phyloP scores from a whole-genome alignment of 2,888 invertebrate genomes.

The Pandemis corylana region DNA sequence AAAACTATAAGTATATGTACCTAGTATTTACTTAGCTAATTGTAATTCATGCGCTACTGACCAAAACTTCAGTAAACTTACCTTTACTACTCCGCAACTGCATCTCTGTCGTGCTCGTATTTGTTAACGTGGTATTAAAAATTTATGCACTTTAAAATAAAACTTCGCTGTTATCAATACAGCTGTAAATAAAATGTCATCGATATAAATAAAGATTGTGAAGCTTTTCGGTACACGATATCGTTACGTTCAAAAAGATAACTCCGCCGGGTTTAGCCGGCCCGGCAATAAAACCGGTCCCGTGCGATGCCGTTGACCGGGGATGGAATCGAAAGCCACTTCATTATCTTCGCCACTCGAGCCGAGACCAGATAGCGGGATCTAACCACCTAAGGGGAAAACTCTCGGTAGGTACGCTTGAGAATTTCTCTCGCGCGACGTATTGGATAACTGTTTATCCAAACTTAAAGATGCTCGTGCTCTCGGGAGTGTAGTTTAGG shows the following conservation, averaged over 20 bases:
- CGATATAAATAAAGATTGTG: no score
- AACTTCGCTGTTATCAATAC: no score
- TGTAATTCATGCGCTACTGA: no score
- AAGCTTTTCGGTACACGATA: neutral
- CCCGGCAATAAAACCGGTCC: constrained; percentile 17
- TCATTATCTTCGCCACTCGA: constrained; percentile 28
- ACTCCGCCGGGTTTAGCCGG: neutral
- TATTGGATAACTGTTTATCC: neutral
- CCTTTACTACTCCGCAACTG: no score
- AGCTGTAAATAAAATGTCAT: no score
- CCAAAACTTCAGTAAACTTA: no score
- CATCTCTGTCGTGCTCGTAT: no score
- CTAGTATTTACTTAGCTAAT: no score
- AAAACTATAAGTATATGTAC: no score
- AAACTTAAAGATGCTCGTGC: neutral
- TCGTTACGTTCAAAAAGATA: neutral
- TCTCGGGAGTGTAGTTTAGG: neutral
- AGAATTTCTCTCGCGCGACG: neutral
- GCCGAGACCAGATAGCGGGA: constrained; percentile 7
- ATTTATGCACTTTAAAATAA: no score
- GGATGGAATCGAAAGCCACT: constrained; percentile 27
- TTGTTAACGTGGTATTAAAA: no score
- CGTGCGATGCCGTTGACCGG: neutral
- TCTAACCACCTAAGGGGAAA: constrained; percentile 8
- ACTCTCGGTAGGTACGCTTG: neutral